Conservation (phyloP, 2,888 invertebrate species). For the Drosophila rubida region DNA sequence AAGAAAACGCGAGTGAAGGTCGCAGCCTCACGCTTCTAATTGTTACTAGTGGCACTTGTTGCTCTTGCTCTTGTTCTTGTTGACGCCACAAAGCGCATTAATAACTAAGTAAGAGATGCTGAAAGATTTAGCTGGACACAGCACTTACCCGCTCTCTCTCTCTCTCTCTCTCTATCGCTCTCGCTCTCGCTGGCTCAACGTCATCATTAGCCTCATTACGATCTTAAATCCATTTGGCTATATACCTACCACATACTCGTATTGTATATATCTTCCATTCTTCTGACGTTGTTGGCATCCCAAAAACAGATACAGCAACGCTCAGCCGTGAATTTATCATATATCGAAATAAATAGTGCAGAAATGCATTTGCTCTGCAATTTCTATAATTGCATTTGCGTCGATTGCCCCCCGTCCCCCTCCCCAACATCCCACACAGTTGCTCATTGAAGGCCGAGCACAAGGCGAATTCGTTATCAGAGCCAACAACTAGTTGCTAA, state of each 20-base stretch:
- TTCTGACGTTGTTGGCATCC: conserved; percentile 44
- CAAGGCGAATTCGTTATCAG: conserved; percentile 8
- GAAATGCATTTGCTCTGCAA: conserved; percentile 45
- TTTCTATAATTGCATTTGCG: conserved; percentile 50
- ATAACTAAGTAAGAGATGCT: conserved; percentile 48
- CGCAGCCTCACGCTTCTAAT: conserved; percentile 26
- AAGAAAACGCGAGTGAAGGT: conserved; percentile 68
- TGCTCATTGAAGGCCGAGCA: not conserved
- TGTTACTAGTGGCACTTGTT: conserved; percentile 21
- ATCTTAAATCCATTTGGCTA: conserved; percentile 5
- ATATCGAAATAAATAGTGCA: conserved; percentile 57
- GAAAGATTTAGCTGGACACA: conserved; percentile 45
- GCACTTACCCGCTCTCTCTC: not conserved
- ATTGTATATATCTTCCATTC: not conserved
- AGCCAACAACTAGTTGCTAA: conserved; percentile 21
- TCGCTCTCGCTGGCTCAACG: conserved; percentile 5
- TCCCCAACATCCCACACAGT: not conserved
- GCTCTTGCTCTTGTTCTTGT: conserved; percentile 20
- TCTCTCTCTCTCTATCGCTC: not conserved
- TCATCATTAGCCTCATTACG: conserved; percentile 30
- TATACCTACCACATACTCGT: not conserved
- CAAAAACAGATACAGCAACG: conserved; percentile 6
- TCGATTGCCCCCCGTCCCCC: conserved; percentile 9
- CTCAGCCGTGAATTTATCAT: conserved; percentile 26
- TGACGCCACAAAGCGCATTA: conserved; percentile 50